A percentile compares a stretch with the other conserved stretches of the same genome.
These are phyloP conservation scores for Erebia epiphron DNA, from an alignment of 2,888 invertebrate genomes.

Conservation along the genomic window DNA sequence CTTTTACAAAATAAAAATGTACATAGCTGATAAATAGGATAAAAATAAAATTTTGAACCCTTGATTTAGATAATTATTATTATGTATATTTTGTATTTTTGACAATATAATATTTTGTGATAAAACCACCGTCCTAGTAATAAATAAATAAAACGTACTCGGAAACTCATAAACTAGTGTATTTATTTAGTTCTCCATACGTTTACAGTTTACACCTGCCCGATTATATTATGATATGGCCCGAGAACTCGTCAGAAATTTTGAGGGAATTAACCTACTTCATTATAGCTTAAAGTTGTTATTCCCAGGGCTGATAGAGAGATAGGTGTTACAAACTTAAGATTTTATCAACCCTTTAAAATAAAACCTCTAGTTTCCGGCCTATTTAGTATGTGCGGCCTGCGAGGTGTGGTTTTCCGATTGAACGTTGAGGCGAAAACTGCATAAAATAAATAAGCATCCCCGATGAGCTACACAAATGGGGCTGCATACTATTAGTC, in stretches of 20 bases:
- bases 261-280: neutral
- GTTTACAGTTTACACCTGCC: slow-evolving; percentile 10
- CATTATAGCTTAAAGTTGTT: neutral
- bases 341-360: neutral
- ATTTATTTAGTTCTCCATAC: slow-evolving; percentile 4
- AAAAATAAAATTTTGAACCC: neutral
- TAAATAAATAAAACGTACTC: slow-evolving; percentile 12
- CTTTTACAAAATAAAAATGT: neutral
- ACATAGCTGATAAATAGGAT: neutral
- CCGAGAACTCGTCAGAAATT: neutral
- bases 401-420: no score
- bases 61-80: neutral
- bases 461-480: no score
- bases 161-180: slow-evolving; percentile 11
- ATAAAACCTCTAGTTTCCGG: no score
- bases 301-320: no score
- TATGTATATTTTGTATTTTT: slow-evolving; percentile 13
- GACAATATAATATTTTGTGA: slow-evolving; percentile 38
- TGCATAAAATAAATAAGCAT: no score
- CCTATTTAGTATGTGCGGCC: no score
- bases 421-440: no score
- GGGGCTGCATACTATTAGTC: no score
- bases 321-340: neutral
- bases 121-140: slow-evolving; percentile 43
- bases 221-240: neutral